Conservation (phyloP, 1,140 invertebrate genomes). For the Achroia grisella region DNA sequence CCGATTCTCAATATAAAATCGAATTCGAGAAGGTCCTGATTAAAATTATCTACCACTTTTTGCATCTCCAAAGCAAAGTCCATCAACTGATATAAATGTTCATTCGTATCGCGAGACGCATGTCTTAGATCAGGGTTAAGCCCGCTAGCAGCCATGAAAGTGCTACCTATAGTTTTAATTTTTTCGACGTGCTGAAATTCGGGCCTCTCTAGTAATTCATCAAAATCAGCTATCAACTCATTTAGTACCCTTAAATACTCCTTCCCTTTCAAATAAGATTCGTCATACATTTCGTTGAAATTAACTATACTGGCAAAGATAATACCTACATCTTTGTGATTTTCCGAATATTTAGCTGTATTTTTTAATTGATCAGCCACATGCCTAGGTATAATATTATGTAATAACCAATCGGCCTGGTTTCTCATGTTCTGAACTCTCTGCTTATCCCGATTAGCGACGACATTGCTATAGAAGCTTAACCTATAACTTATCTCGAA, state of each 20-base stretch:
- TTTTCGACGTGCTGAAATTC: slow-evolving; percentile 95
- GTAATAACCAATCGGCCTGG: slow-evolving; percentile 95
- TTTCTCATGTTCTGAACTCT: slow-evolving; percentile 92
- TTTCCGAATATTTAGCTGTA: slow-evolving; percentile 96
- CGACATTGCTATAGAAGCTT: slow-evolving; percentile 93
- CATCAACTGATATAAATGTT: slow-evolving; percentile 89
- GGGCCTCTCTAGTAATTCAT: slow-evolving; percentile 87
- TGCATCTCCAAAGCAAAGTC: slow-evolving; percentile 93
- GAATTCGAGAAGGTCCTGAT: slow-evolving; percentile 90
- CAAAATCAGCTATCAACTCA: slow-evolving; percentile 96
- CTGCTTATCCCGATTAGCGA: slow-evolving; percentile 89
- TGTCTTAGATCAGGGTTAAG: slow-evolving; percentile 84
- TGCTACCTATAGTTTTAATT: slow-evolving; percentile 98
- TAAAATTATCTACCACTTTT: slow-evolving; percentile 89
- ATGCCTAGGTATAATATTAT: slow-evolving; percentile 97
- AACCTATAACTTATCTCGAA: slow-evolving; percentile 96
- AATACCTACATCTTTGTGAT: slow-evolving; percentile 93
- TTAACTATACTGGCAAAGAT: slow-evolving; percentile 97
- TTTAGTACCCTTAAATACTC: slow-evolving; percentile 96
- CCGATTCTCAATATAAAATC: slow-evolving; percentile 93
- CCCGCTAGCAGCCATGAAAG: slow-evolving; percentile 98
- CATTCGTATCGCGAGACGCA: slow-evolving; percentile 77
- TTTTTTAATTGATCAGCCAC: slow-evolving; percentile 94
- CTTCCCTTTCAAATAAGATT: slow-evolving; percentile 93
- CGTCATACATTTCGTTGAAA: slow-evolving; percentile 97